Evolutionary conservation across 2,888 invertebrate species (phyloP).

Genomic region (Papilio protenor): DNA sequence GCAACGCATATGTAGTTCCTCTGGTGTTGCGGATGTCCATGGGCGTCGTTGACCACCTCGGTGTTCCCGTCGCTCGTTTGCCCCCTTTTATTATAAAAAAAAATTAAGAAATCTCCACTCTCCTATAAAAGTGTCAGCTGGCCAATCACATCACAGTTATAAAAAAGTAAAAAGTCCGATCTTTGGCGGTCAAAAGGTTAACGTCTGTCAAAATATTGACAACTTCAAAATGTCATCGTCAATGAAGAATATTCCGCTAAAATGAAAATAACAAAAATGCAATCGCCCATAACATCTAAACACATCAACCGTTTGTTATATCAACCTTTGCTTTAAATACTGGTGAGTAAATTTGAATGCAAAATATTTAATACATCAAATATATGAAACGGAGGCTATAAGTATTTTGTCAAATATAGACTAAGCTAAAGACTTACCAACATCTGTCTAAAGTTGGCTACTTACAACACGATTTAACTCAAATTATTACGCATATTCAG

Average conservation of each 20-base stretch:
- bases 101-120: too few relatives aligned
- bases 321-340: conserved; percentile 45
- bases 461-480: too few relatives aligned
- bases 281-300: conserved; percentile 13
- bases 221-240: conserved; percentile 34
- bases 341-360: conserved; percentile 13
- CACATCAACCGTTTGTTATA: conserved; percentile 22
- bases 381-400: not conserved
- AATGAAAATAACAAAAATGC: conserved; percentile 38
- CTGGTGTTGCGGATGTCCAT: too few relatives aligned
- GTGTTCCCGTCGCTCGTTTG: too few relatives aligned
- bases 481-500: too few relatives aligned
- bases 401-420: too few relatives aligned
- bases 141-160: not conserved
- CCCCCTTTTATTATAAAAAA: too few relatives aligned
- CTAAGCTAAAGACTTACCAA: too few relatives aligned
- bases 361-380: not conserved
- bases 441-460: too few relatives aligned
- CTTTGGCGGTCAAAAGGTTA: conserved; percentile 15
- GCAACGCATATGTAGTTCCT: too few relatives aligned
- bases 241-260: conserved; percentile 18
- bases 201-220: conserved; percentile 17
- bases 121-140: not conserved
- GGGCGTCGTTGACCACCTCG: too few relatives aligned
- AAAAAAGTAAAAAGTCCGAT: not conserved